These are phyloP conservation scores for Dolichallabes microphthalmus DNA, from an alignment of 2,113 vertebrate species.

Conservation along the genomic window DNA sequence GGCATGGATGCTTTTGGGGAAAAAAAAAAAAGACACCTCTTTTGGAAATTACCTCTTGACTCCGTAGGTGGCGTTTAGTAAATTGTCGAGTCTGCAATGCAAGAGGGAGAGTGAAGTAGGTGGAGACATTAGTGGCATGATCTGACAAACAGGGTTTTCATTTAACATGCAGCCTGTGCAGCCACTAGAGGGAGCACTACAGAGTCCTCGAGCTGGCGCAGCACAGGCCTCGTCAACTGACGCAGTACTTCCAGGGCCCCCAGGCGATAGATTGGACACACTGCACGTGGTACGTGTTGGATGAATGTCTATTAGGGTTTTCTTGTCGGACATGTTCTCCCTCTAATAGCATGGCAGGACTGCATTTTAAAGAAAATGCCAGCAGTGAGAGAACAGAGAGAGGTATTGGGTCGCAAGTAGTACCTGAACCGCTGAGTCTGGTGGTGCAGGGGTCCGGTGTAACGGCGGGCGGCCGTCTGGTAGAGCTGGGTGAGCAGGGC, in stretches of 20 bases:
- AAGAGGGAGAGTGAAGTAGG: conserved; percentile 79
- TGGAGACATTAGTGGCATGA: conserved; percentile 77
- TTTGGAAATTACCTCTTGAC: conserved; percentile 92
- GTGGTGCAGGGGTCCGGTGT: conserved; percentile 87
- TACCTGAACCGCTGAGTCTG: conserved; percentile 96
- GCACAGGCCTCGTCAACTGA: conserved; percentile 37
- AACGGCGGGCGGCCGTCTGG: conserved; percentile 87
- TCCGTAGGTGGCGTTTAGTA: conserved; percentile 97
- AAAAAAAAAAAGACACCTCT: conserved; percentile 75
- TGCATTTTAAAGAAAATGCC: conserved; percentile 69
- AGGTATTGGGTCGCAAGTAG: conserved; percentile 48
- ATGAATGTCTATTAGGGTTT: conserved; percentile 9
- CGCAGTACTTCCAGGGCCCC: conserved; percentile 38
- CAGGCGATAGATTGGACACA: conserved; percentile 32
- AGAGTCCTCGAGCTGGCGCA: conserved; percentile 58
- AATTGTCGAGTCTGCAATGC: conserved; percentile 95
- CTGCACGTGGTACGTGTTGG: conserved; percentile 17
- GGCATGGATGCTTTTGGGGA: conserved; percentile 76
- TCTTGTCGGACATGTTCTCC: conserved; percentile 9
- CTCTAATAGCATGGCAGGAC: conserved; percentile 70
- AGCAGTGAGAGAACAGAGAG: conserved; percentile 28
- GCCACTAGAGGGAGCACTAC: conserved; percentile 73
- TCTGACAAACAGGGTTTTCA: conserved; percentile 68
- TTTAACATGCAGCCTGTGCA: conserved; percentile 70
- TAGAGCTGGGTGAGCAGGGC: conserved; percentile 92